Percentiles rank a stretch among this genome's conserved stretches.
Evolutionary conservation across 2,888 invertebrate genomes (phyloP).

Genomic region (Pemphredon lugubris): DNA sequence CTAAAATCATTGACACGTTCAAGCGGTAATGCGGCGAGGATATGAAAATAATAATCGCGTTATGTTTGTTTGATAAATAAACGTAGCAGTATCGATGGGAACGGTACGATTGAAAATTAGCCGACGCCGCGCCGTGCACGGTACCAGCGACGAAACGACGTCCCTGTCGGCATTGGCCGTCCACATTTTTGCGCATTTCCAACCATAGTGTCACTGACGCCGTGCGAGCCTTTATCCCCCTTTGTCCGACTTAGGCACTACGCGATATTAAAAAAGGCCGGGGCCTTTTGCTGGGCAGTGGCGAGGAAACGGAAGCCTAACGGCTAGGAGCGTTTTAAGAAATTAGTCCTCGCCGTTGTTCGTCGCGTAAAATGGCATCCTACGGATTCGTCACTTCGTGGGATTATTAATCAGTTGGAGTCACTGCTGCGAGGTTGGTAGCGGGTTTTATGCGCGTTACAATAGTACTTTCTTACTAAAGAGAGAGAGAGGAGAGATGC

Average conservation of each 20-base stretch:
- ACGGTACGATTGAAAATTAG: too few species aligned
- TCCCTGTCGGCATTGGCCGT: constrained; percentile 43
- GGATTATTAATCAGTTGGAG: constrained; percentile 37
- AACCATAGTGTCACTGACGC: constrained; percentile 34
- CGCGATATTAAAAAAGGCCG: constrained; percentile 75
- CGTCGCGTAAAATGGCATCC: constrained; percentile 35
- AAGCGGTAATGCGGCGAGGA: too few species aligned
- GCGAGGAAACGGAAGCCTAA: constrained; percentile 74
- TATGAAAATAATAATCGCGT: too few species aligned
- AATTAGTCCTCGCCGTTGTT: constrained; percentile 71
- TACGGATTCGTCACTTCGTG: constrained; percentile 4
- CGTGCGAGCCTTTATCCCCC: constrained; percentile 58
- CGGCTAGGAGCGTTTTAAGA: constrained; percentile 66
- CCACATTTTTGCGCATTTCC: constrained; percentile 23
- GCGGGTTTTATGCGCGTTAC: background rate
- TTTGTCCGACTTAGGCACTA: constrained; percentile 72
- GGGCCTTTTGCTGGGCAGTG: constrained; percentile 69
- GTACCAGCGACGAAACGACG: constrained; percentile 38
- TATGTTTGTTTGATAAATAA: too few species aligned
- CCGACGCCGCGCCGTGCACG: too few species aligned
- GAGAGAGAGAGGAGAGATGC: too few species aligned
- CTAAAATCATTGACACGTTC: too few species aligned
- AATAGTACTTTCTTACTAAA: background rate
- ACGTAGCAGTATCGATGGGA: too few species aligned
- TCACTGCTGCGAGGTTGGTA: background rate